phyloP scores from a whole-genome alignment of 1,140 invertebrate genomes.

The Sitophilus oryzae region DNA sequence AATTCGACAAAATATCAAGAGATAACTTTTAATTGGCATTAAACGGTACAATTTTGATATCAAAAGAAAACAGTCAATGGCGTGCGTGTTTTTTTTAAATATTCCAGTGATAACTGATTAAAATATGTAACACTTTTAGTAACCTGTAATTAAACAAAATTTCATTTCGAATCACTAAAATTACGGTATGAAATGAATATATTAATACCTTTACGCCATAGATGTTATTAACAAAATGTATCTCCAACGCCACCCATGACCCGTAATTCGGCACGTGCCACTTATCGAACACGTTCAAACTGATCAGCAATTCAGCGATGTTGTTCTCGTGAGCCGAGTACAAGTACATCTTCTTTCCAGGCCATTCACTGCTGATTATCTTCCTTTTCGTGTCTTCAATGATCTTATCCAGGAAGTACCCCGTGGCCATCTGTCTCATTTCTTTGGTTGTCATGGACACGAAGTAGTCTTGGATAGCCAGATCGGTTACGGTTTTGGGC shows the following conservation, averaged over 20 bases:
- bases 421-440: slow-evolving; percentile 26
- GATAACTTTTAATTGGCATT: not conserved
- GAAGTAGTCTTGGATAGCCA: slow-evolving; percentile 40
- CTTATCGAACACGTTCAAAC: slow-evolving; percentile 61
- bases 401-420: slow-evolving; percentile 55
- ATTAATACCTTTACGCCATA: slow-evolving; percentile 21
- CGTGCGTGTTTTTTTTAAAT: too few relatives aligned
- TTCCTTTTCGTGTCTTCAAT: slow-evolving; percentile 51
- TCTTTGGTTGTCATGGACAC: slow-evolving; percentile 13
- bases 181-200: not conserved
- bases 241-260: slow-evolving; percentile 38
- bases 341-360: slow-evolving; percentile 55
- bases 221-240: slow-evolving; percentile 22
- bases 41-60: not conserved
- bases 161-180: not conserved
- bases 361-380: slow-evolving; percentile 45
- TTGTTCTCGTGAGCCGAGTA: slow-evolving; percentile 70
- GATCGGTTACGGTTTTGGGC: slow-evolving; percentile 50
- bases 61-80: not conserved
- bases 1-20: not conserved
- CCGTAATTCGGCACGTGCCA: slow-evolving; percentile 53
- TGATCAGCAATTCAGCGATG: slow-evolving; percentile 57
- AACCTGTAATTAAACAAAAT: not conserved
- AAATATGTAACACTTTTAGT: not conserved
- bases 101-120: too few relatives aligned